Base-by-base conservation (phyloP, 1,140 invertebrate genomes). In the Euglossa dilemma region DNA sequence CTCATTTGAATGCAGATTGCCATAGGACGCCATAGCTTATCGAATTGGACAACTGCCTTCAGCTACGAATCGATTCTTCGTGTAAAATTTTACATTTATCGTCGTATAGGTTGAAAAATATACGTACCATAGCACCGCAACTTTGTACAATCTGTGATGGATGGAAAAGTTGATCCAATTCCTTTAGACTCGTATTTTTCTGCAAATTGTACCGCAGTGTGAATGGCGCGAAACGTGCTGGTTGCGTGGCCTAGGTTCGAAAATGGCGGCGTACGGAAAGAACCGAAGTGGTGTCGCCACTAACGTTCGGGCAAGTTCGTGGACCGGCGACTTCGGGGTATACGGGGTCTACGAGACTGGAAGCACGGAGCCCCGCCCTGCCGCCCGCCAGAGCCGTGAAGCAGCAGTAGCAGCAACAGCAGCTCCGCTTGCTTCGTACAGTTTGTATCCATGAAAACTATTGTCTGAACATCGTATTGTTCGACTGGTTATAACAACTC, bases 301-400 rank as follows among this genome's bases (percentile, higher is more conserved):
- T 16, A 12, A 9, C 45, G 78, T 56, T 90, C 90, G 90, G 64
- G 71, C 8, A 57, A 83, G 7, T 56, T 85, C 90, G 90, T 23
- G 59, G 36, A 57, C 77, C 84, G 85, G 87, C 85, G 79, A 64
- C 43, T 84, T 81, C 77, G 82, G 69, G 76, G 66, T 63, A 73
- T 59, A 88, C 91, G 92, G 92, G 91, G 91, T 92, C 87, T 79
- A 92, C 91, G 77, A 73, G 84, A 83, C 74, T 92, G 77, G 76
- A 84, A 87, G 77, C 91, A 93, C 90, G 91, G 91, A 92, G 91
- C 92, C 92, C 91, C 92, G 89, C 92, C 92, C 92, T 93, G 90
- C 90, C 88, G 89, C 90, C 87, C 87, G 91, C 89, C 84, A 91
- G 82, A 86, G 89, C 86, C 87, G 81, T 78, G 86, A 87, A 90